These are phyloP conservation scores for Lampris megalopsis DNA, from an alignment of 2,113 vertebrate genomes.

Conservation along the genomic window DNA sequence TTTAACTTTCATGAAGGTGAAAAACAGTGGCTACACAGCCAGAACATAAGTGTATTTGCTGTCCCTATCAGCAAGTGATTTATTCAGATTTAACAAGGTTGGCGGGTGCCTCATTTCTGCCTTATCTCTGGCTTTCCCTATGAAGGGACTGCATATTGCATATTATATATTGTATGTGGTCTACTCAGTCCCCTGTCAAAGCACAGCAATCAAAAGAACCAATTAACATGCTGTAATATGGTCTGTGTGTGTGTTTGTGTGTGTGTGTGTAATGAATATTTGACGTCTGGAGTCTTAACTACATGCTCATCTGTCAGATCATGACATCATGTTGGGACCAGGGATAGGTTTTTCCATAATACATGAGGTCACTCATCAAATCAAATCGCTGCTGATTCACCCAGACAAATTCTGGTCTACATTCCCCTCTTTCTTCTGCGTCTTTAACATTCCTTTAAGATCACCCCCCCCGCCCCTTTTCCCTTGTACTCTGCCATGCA, in stretches of 20 bases:
- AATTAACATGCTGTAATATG: slow-evolving; percentile 36
- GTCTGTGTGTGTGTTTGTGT: not conserved
- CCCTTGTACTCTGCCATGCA: not conserved
- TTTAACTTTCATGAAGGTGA: no score
- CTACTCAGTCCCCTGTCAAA: slow-evolving; percentile 20
- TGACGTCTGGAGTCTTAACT: slow-evolving; percentile 55
- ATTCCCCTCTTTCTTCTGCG: slow-evolving; percentile 7
- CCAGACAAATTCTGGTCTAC: slow-evolving; percentile 3
- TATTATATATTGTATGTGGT: not conserved
- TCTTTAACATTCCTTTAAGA: not conserved
- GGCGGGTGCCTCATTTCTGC: not conserved
- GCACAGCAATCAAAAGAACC: slow-evolving; percentile 29
- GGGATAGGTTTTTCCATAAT: slow-evolving; percentile 62
- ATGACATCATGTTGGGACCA: slow-evolving; percentile 70
- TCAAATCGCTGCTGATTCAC: slow-evolving; percentile 39
- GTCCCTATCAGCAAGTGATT: no score
- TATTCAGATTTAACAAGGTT: no score
- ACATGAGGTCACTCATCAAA: slow-evolving; percentile 67
- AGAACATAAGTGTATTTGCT: no score
- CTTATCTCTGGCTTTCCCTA: not conserved
- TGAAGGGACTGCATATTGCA: not conserved
- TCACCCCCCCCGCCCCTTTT: not conserved
- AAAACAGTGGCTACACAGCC: no score
- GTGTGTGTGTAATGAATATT: slow-evolving; percentile 63
- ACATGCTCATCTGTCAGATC: slow-evolving; percentile 66